Conservation (phyloP, 2,888 invertebrate species). For the Machimus rusticus region DNA sequence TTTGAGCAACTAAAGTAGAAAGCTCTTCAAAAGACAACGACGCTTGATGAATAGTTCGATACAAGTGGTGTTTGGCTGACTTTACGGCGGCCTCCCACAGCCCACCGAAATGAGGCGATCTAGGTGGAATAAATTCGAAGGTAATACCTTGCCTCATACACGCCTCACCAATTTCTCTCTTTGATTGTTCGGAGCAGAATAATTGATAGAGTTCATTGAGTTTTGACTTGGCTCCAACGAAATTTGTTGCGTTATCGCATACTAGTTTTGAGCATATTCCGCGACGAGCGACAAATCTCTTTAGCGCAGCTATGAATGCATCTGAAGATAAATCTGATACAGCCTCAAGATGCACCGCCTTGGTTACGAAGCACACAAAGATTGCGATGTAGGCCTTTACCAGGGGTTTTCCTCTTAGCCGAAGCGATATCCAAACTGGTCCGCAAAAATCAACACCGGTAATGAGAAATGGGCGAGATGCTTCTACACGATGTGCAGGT, state of each 20-base stretch:
- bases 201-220: background rate
- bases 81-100: conserved; percentile 54
- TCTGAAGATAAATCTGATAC: conserved; percentile 42
- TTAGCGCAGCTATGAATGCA: background rate
- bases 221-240: background rate
- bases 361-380: conserved; percentile 46
- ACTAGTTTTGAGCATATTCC: background rate
- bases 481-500: background rate
- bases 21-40: conserved; percentile 51
- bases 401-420: background rate
- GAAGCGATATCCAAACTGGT: background rate
- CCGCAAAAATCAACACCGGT: background rate
- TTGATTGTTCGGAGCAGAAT: background rate
- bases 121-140: conserved; percentile 53
- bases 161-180: background rate
- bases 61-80: conserved; percentile 51
- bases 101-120: conserved; percentile 53
- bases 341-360: conserved; percentile 45
- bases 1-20: conserved; percentile 49
- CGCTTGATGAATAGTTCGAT: conserved; percentile 47
- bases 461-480: background rate
- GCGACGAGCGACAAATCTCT: background rate
- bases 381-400: background rate
- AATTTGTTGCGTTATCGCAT: background rate
- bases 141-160: conserved; percentile 43